Evolutionary conservation across 2,797 vertebrate genomes (phyloP).

Genomic region (Onychomys torridus): DNA sequence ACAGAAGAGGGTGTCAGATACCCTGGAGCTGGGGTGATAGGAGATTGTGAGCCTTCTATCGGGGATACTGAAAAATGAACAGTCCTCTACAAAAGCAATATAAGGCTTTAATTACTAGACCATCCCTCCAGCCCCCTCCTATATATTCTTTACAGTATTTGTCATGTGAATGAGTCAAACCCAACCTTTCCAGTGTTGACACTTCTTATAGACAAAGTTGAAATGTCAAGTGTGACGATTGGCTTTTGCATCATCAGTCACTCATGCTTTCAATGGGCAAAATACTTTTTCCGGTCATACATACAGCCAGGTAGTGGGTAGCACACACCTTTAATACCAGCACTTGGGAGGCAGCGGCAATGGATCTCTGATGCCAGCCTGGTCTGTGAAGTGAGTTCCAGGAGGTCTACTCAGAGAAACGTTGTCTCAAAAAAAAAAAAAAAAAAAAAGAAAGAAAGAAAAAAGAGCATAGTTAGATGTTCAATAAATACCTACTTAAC

Average conservation of each 20-base stretch:
- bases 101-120: neutral
- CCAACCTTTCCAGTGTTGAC: neutral
- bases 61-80: neutral
- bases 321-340: neutral
- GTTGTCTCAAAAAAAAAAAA: neutral
- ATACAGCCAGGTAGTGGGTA: neutral
- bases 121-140: neutral
- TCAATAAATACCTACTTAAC: neutral
- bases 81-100: neutral
- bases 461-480: neutral
- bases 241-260: neutral
- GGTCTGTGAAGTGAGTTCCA: neutral
- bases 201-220: neutral
- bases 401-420: neutral
- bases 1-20: neutral
- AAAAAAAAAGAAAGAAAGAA: too few species aligned
- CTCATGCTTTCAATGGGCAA: slow-evolving; percentile 34
- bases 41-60: neutral
- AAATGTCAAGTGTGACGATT: neutral
- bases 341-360: neutral
- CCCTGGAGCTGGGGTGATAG: neutral
- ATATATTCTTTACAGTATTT: neutral
- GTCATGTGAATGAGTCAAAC: neutral
- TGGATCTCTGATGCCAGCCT: neutral
- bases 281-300: neutral